A percentile compares a stretch with the other conserved stretches of the same genome.
phyloP scores from a whole-genome alignment of 2,888 invertebrate species.

The Stenodema calcarata region DNA sequence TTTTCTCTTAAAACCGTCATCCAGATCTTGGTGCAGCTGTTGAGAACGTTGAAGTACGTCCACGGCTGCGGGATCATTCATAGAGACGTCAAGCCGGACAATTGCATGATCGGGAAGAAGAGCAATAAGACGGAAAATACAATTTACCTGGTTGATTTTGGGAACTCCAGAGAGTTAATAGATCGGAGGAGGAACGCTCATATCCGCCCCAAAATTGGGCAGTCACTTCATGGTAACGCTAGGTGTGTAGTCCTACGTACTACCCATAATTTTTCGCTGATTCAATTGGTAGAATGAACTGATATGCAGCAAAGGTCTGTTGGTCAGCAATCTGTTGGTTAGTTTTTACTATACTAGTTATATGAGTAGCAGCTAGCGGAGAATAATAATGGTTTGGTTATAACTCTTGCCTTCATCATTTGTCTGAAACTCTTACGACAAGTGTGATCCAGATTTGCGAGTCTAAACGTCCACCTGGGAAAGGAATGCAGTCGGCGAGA shows the following conservation, averaged over 20 bases:
- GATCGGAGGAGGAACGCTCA: slow-evolving; percentile 1
- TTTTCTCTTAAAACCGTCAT: slow-evolving; percentile 38
- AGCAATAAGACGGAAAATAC: neutral
- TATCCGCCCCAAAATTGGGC: slow-evolving; percentile 23
- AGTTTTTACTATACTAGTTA: too few species aligned
- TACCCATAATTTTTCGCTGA: neutral
- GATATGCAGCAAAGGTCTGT: too few species aligned
- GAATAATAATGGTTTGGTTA: too few species aligned
- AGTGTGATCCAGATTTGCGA: neutral
- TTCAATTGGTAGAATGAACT: too few species aligned
- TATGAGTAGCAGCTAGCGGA: too few species aligned
- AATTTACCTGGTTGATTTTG: slow-evolving; percentile 28
- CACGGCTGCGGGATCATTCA: slow-evolving; percentile 11
- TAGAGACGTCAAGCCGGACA: slow-evolving; percentile 32
- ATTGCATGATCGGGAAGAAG: slow-evolving; percentile 27
- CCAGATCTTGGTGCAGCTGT: slow-evolving; percentile 3
- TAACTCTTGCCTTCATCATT: neutral
- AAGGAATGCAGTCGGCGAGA: slow-evolving; percentile 26
- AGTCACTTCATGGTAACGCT: slow-evolving; percentile 19
- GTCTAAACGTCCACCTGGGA: slow-evolving; percentile 25
- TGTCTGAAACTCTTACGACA: neutral
- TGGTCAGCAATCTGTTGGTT: too few species aligned
- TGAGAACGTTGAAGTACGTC: slow-evolving; percentile 22
- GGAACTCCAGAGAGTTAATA: neutral
- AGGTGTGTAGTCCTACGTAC: neutral